These are phyloP conservation scores for Andricus grossulariae DNA, from an alignment of 1,140 invertebrate species.

Conservation along the genomic window DNA sequence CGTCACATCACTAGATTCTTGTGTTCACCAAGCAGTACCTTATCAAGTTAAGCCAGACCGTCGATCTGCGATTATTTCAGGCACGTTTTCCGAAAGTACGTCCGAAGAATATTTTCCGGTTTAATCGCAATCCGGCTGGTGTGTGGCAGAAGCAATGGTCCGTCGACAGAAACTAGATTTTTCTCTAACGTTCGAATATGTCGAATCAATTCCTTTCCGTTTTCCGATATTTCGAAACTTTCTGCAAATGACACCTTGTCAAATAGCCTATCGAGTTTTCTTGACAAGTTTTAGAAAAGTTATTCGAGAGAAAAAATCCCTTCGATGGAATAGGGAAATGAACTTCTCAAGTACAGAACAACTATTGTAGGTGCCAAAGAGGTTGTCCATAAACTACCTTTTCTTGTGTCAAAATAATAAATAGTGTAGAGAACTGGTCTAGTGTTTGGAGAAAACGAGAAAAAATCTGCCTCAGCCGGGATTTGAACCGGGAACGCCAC, in stretches of 20 bases:
- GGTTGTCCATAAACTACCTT: no score
- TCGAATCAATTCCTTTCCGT: conserved; percentile 12
- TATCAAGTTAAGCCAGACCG: neutral
- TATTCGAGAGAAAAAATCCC: no score
- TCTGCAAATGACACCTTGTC: conserved; percentile 10
- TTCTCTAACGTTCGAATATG: conserved; percentile 5
- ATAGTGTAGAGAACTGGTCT: no score
- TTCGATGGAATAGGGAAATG: no score
- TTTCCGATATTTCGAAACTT: neutral
- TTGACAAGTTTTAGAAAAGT: no score
- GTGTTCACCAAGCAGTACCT: conserved; percentile 11
- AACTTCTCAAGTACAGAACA: no score
- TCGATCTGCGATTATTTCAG: conserved; percentile 34
- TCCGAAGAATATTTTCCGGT: conserved; percentile 38
- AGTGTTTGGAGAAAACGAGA: no score
- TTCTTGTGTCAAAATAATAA: no score
- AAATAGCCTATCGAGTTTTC: neutral
- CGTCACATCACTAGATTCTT: conserved; percentile 2
- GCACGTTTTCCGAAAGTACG: conserved; percentile 40
- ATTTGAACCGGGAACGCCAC: no score
- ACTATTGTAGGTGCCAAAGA: no score
- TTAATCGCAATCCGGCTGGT: conserved; percentile 33
- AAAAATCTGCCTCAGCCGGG: no score
- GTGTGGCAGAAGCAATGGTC: conserved; percentile 12
- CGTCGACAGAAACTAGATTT: conserved; percentile 20